A percentile compares a stretch with the other conserved stretches of the same genome.
Conservation (phyloP, 2,113 vertebrate genomes). For the Laticauda laticaudata region DNA sequence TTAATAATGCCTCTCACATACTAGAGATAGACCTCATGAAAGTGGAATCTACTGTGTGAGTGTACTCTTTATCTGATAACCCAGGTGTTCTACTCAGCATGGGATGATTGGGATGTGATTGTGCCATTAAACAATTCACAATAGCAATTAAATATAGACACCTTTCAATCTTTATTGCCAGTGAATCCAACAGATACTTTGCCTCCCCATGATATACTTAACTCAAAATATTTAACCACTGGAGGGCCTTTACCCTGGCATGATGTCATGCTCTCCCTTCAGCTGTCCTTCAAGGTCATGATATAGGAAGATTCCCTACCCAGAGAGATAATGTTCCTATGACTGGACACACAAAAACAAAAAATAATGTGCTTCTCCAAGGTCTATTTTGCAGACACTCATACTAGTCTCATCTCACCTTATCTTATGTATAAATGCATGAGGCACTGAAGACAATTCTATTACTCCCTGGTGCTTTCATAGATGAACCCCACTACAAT, state of each 20-base stretch:
- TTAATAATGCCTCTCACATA: background rate
- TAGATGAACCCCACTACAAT: background rate
- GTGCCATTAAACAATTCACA: background rate
- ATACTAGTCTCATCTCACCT: background rate
- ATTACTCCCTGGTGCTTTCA: background rate
- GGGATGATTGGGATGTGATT: background rate
- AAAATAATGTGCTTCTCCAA: background rate
- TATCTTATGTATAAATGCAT: background rate
- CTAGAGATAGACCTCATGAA: background rate
- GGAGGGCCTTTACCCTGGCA: too few relatives aligned
- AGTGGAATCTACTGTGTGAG: background rate
- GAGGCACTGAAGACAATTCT: background rate
- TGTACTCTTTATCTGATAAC: background rate
- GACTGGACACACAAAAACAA: background rate
- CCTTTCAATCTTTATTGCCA: background rate
- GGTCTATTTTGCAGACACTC: background rate
- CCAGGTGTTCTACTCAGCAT: background rate
- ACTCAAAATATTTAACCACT: background rate
- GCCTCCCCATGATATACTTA: background rate
- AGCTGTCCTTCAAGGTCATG: background rate
- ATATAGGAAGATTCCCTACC: background rate
- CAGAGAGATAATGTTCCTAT: background rate
- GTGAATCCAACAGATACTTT: background rate
- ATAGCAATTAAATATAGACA: background rate
- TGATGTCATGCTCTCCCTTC: background rate